These are phyloP conservation scores for Solenopsis invicta DNA, from an alignment of 1,140 invertebrate genomes.

Conservation along the genomic window DNA sequence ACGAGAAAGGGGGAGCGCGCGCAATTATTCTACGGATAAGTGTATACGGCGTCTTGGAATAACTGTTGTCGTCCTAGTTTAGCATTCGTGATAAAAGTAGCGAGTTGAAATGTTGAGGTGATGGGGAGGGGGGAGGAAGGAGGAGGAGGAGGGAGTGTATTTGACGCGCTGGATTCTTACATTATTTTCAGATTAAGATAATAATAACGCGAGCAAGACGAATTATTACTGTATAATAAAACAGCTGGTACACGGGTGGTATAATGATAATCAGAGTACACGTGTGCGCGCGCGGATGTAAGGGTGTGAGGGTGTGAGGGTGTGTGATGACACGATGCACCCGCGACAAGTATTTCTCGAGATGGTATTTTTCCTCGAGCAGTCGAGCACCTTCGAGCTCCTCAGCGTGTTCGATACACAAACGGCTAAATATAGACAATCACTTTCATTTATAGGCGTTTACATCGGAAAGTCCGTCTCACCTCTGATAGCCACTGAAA, in stretches of 20 bases:
- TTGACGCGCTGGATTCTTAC: background rate
- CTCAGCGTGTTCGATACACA: background rate
- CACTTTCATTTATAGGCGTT: constrained; percentile 30
- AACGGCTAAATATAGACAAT: constrained; percentile 36
- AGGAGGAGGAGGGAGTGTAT: no score
- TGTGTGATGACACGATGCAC: background rate
- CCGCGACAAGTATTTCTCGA: background rate
- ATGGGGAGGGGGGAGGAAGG: no score
- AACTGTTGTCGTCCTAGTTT: background rate
- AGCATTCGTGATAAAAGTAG: background rate
- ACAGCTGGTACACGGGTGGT: background rate
- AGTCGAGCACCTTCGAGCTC: background rate
- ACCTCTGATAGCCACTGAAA: constrained; percentile 43
- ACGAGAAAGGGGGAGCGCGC: constrained; percentile 27
- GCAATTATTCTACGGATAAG: constrained; percentile 42
- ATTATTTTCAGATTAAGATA: constrained; percentile 5
- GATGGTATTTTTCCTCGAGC: background rate
- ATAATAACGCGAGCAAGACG: background rate
- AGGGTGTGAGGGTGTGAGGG: background rate
- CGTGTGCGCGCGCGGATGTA: background rate
- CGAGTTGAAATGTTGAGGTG: background rate
- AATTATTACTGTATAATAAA: constrained; percentile 2
- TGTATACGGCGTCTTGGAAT: background rate
- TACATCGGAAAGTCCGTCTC: constrained; percentile 12
- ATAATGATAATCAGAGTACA: background rate